Evolutionary conservation across 2,888 invertebrate genomes (phyloP).

Genomic region (Polydrusus pterygomalis): DNA sequence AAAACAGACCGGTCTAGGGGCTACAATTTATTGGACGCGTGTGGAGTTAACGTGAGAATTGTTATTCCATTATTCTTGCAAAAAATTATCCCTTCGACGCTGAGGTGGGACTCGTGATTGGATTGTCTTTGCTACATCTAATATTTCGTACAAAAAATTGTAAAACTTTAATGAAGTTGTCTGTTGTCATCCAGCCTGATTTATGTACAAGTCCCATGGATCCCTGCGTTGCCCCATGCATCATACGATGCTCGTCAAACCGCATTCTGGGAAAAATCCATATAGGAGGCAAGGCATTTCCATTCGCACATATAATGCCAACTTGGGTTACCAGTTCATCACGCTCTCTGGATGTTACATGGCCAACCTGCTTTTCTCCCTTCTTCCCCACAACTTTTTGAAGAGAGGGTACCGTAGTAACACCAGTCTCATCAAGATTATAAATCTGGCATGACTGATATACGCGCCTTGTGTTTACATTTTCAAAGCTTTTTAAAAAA

Average conservation of each 20-base stretch:
- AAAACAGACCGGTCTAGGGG: slow-evolving; percentile 42
- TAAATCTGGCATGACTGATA: slow-evolving; percentile 26
- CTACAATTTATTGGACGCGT: slow-evolving; percentile 36
- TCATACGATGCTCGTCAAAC: too few relatives aligned
- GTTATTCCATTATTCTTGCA: slow-evolving; percentile 17
- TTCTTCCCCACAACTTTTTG: slow-evolving; percentile 21
- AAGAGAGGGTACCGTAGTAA: slow-evolving; percentile 6
- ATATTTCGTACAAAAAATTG: slow-evolving; percentile 57
- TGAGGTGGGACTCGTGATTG: not conserved
- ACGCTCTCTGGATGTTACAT: too few relatives aligned
- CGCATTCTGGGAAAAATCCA: too few relatives aligned
- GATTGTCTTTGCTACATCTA: slow-evolving; percentile 14
- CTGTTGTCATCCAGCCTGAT: slow-evolving; percentile 61
- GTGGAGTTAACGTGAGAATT: slow-evolving; percentile 41
- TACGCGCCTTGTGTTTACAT: too few relatives aligned
- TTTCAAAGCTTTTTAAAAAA: too few relatives aligned
- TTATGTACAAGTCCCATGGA: slow-evolving; percentile 57
- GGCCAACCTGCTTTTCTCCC: slow-evolving; percentile 40
- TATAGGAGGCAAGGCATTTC: too few relatives aligned
- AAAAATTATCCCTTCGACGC: too few relatives aligned
- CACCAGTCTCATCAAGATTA: slow-evolving; percentile 28
- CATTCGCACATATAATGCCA: too few relatives aligned
- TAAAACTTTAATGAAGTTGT: slow-evolving; percentile 58
- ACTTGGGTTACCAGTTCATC: too few relatives aligned
- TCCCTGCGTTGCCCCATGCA: too few relatives aligned